A percentile compares a stretch with the other conserved stretches of the same genome.
phyloP scores from a whole-genome alignment of 2,888 invertebrate genomes.

The Ophion costatus region DNA sequence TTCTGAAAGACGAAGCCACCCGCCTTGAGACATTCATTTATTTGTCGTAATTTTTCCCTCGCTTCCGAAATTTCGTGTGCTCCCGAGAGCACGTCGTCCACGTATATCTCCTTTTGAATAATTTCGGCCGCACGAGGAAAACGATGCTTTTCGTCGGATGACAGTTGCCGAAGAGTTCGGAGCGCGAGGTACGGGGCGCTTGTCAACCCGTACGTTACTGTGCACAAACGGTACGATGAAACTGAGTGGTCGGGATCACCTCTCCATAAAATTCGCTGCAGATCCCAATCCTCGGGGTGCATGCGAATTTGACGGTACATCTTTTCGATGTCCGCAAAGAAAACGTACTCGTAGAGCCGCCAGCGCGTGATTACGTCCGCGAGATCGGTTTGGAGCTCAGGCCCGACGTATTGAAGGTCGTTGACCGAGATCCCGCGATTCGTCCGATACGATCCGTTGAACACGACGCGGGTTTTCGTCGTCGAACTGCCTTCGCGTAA shows the following conservation, averaged over 20 bases:
- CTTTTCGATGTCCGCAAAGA: too few relatives aligned
- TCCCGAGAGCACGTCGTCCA: constrained; percentile 61
- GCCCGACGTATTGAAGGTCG: constrained; percentile 71
- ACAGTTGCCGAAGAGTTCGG: neutral
- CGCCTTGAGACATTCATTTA: constrained; percentile 26
- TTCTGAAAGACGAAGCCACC: constrained; percentile 57
- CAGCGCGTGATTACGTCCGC: constrained; percentile 27
- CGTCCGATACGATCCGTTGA: constrained; percentile 67
- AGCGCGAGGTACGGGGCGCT: constrained; percentile 14
- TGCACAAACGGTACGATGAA: neutral
- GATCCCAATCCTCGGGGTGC: too few relatives aligned
- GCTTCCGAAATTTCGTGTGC: constrained; percentile 35
- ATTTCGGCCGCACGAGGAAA: neutral
- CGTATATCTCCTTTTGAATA: constrained; percentile 44
- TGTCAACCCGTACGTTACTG: constrained; percentile 9
- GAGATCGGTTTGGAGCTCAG: constrained; percentile 68
- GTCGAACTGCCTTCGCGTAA: constrained; percentile 66
- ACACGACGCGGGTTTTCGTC: constrained; percentile 26
- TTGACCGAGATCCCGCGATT: constrained; percentile 72
- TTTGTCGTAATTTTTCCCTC: constrained; percentile 31
- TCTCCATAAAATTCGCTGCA: constrained; percentile 6
- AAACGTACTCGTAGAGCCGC: constrained; percentile 40
- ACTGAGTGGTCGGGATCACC: neutral
- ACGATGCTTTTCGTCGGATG: neutral
- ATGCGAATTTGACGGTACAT: too few relatives aligned